Evolutionary conservation across 1,140 invertebrate genomes (phyloP), one percentile per base, ranked within the genome.

Genomic region (Riptortus pedestris): DNA sequence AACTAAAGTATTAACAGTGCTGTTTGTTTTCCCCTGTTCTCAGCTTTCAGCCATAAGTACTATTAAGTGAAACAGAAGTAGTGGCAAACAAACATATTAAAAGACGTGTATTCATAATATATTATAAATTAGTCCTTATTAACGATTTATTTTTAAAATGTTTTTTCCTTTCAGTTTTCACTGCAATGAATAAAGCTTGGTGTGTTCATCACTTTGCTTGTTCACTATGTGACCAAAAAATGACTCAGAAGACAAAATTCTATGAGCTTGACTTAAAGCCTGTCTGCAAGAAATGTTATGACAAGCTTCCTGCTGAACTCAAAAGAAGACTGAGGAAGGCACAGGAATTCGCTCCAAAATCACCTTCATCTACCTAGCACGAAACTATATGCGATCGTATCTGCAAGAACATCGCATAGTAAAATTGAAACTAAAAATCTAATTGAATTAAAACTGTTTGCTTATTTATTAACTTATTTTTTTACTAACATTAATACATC

Each of bases 141-240:
- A n/a, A n/a, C n/a, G n/a, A n/a, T n/a, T n/a, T n/a, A n/a, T n/a
- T n/a, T n/a, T n/a, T n/a, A n/a, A n/a, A n/a, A n/a, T n/a, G 48
- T 64, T 33, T 18, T 18, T n/a, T 1, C 28, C 62, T 80, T 81
- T n/a, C 76, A 96, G 95, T 97, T 31, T 98, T 98, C 74, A 95
- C 91, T 67, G 96, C 96, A 43, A 77, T 99, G 68, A 97, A 98
- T 75, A 99, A 99, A 78, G 93, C 94, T n/a, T 99, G 96, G 96
- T 99, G 96, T 76, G 90, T 95, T 26, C 88, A 98, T 76, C 97
- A 99, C 75, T 99, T 99, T 76, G 90, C 94, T n/a, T 99, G 97
- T 76, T 90, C 92, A 18, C 85, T 96, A 65, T 99, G 97, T 77
- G 96, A 99, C 75, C 87, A 87, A 67, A 93, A 96, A 74, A 91